phyloP scores from a whole-genome alignment of 2,113 vertebrate species.

The Melanostigma gelatinosum region DNA sequence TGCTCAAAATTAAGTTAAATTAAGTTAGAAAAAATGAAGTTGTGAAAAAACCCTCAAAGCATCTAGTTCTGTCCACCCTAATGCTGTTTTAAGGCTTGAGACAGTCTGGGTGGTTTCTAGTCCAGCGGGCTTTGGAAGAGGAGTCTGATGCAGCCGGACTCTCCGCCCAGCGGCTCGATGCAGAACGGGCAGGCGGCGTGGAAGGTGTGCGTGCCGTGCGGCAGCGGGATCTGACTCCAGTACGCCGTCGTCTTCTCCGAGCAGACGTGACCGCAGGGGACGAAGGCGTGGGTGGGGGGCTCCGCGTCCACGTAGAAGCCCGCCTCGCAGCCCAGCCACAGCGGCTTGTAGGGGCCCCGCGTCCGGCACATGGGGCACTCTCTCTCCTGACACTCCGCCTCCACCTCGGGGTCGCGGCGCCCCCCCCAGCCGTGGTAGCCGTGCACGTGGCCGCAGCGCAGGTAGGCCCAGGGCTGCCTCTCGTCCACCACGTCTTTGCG shows the following conservation, averaged over 20 bases:
- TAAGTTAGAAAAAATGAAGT: conserved; percentile 27
- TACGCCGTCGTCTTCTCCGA: conserved; percentile 92
- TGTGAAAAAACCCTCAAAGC: not conserved
- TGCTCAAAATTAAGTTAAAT: conserved; percentile 25
- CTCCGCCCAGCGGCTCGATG: conserved; percentile 88
- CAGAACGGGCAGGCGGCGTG: conserved; percentile 96
- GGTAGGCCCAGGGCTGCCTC: conserved; percentile 95
- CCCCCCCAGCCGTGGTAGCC: conserved; percentile 94
- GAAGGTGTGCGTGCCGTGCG: conserved; percentile 92
- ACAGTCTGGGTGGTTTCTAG: conserved; percentile 37
- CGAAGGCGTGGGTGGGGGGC: conserved; percentile 91
- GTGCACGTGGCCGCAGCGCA: conserved; percentile 94
- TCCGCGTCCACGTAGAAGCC: conserved; percentile 93
- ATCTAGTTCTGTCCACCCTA: not conserved
- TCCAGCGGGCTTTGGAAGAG: conserved; percentile 94
- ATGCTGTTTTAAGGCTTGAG: conserved; percentile 1
- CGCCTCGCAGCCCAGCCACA: conserved; percentile 93
- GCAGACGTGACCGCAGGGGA: conserved; percentile 94
- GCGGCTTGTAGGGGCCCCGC: conserved; percentile 90
- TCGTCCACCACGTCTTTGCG: conserved; percentile 90
- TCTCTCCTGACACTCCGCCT: conserved; percentile 85
- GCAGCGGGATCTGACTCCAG: conserved; percentile 93
- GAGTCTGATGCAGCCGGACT: conserved; percentile 89
- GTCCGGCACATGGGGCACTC: conserved; percentile 97
- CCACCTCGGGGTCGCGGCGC: conserved; percentile 40